phyloP scores from a whole-genome alignment of 2,797 vertebrate species.

The Sus cebifrons region DNA sequence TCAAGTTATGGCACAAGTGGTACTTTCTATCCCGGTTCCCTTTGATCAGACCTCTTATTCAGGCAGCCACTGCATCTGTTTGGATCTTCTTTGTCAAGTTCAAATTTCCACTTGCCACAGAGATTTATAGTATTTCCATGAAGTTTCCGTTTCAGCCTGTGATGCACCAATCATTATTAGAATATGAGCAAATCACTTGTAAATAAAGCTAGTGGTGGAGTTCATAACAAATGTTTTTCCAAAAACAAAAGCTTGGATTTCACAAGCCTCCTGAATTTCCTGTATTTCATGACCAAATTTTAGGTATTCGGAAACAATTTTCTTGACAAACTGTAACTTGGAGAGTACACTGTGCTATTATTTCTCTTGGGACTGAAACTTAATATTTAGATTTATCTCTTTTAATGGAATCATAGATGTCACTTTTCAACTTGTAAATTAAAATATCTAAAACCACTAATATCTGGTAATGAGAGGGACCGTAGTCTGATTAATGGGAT shows the following conservation, averaged over 20 bases:
- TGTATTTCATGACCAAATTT: slow-evolving; percentile 40
- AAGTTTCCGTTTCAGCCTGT: slow-evolving; percentile 68
- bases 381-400: neutral
- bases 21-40: slow-evolving; percentile 79
- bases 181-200: slow-evolving; percentile 76
- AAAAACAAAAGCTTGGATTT: slow-evolving; percentile 73
- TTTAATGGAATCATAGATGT: neutral
- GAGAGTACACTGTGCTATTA: neutral
- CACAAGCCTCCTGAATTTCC: slow-evolving; percentile 30
- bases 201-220: slow-evolving; percentile 85
- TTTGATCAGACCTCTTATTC: slow-evolving; percentile 84
- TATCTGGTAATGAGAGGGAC: neutral
- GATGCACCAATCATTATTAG: slow-evolving; percentile 70
- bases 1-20: slow-evolving; percentile 80
- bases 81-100: slow-evolving; percentile 77
- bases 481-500: neutral
- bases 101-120: slow-evolving; percentile 58
- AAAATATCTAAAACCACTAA: slow-evolving; percentile 37
- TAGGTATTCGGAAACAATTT: neutral
- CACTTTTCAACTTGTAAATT: slow-evolving; percentile 1
- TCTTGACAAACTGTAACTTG: neutral
- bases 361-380: slow-evolving; percentile 28
- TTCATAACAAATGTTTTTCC: slow-evolving; percentile 79
- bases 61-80: slow-evolving; percentile 77
- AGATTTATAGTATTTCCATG: slow-evolving; percentile 81